Percentiles rank a stretch among this genome's conserved stretches.
Evolutionary conservation across 2,888 invertebrate genomes (phyloP).

Genomic region (Calameuta filiformis): DNA sequence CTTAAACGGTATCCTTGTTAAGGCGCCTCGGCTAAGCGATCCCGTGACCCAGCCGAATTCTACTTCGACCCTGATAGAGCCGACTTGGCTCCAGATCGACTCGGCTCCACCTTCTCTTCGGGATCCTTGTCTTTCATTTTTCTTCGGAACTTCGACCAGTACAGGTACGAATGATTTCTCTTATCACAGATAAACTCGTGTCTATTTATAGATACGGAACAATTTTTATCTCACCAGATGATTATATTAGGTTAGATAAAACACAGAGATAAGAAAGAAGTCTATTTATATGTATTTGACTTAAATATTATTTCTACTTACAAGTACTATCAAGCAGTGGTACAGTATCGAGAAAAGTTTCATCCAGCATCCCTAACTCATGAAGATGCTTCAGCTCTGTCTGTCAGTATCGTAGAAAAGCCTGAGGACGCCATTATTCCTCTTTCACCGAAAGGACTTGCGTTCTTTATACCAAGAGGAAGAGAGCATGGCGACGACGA

Average conservation of each 20-base stretch:
- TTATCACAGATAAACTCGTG: neutral
- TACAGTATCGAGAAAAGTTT: neutral
- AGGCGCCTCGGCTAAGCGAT: constrained; percentile 43
- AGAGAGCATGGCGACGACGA: neutral
- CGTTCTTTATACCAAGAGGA: neutral
- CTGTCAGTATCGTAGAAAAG: neutral
- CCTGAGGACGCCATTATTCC: neutral
- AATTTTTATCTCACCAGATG: neutral
- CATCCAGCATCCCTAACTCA: neutral
- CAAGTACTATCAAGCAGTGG: neutral
- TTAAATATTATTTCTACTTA: neutral
- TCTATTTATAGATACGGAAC: neutral
- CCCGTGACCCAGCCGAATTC: constrained; percentile 34
- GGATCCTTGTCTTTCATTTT: neutral
- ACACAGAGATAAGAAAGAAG: neutral
- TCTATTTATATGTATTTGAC: neutral
- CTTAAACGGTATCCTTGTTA: constrained; percentile 49
- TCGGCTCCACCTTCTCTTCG: neutral
- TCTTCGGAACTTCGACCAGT: neutral
- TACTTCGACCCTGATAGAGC: constrained; percentile 2
- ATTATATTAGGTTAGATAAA: neutral
- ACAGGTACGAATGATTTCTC: neutral
- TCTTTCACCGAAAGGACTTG: neutral
- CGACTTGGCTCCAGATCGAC: neutral
- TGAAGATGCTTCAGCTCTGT: neutral